phyloP scores from a whole-genome alignment of 2,113 vertebrate genomes.

The Panurus biarmicus region DNA sequence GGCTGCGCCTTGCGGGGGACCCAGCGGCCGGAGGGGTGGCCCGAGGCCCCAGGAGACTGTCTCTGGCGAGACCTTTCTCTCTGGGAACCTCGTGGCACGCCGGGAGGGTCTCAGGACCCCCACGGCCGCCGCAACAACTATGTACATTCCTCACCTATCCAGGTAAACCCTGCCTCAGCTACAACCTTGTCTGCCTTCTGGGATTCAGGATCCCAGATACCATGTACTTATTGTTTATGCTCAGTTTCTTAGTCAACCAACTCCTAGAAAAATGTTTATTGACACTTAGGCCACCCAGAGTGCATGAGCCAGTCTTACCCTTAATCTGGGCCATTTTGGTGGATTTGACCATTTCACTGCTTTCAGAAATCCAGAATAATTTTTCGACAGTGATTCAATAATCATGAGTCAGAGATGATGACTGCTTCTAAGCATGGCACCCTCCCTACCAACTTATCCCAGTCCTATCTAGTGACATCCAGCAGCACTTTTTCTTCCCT shows the following conservation, averaged over 20 bases:
- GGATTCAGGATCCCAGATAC: not conserved
- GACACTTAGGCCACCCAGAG: not conserved
- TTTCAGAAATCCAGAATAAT: not conserved
- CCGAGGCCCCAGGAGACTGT: no score
- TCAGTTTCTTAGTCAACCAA: not conserved
- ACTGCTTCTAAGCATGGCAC: not conserved
- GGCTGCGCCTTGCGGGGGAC: no score
- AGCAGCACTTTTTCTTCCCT: not conserved
- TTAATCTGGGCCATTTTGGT: not conserved
- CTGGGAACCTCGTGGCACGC: no score
- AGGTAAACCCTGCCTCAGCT: not conserved
- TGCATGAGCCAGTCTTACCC: fast-evolving
- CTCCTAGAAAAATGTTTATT: not conserved
- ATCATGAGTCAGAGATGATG: not conserved
- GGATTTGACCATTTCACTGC: not conserved
- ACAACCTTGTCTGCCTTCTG: not conserved
- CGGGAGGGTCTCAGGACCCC: no score
- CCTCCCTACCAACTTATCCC: not conserved
- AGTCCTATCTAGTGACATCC: not conserved
- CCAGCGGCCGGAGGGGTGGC: no score
- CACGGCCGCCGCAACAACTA: no score
- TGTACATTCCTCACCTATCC: not conserved
- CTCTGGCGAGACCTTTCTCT: no score
- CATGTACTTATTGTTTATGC: fast-evolving
- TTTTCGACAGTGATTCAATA: not conserved